A percentile compares a stretch with the other conserved stretches of the same genome.
phyloP scores from a whole-genome alignment of 2,113 vertebrate genomes.

The Tursiops truncatus region DNA sequence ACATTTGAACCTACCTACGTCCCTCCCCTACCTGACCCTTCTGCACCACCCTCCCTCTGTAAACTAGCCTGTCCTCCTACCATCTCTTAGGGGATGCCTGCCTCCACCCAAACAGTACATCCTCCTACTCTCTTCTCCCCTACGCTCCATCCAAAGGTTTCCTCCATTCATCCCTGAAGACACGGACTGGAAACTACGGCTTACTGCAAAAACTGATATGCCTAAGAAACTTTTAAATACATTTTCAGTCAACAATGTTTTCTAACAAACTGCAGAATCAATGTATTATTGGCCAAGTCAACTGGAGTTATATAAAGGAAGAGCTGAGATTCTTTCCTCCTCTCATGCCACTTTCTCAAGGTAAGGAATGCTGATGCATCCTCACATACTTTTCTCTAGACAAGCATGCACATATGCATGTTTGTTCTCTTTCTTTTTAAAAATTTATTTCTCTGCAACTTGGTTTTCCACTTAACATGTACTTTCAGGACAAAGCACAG shows the following conservation, averaged over 20 bases:
- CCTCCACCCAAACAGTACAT: background rate
- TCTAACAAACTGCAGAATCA: background rate
- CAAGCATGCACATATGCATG: background rate
- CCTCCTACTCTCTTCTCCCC: background rate
- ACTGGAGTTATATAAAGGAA: background rate
- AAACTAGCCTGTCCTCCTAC: background rate
- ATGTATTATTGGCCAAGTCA: background rate
- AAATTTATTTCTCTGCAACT: background rate
- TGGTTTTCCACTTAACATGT: conserved; percentile 24
- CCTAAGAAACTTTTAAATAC: background rate
- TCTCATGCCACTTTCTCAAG: background rate
- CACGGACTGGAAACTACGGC: background rate
- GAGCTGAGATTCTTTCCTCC: background rate
- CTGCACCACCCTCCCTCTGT: background rate
- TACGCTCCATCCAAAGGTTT: background rate
- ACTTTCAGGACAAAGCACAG: background rate
- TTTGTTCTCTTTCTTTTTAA: background rate
- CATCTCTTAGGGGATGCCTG: background rate
- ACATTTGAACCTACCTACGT: background rate
- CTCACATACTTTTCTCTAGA: background rate
- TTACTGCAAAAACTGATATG: background rate
- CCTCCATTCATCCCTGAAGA: background rate
- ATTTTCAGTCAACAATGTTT: background rate
- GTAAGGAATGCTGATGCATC: background rate
- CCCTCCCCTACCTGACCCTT: background rate